These are phyloP conservation scores for Laticauda laticaudata DNA, from an alignment of 2,113 vertebrate species.

Conservation along the genomic window DNA sequence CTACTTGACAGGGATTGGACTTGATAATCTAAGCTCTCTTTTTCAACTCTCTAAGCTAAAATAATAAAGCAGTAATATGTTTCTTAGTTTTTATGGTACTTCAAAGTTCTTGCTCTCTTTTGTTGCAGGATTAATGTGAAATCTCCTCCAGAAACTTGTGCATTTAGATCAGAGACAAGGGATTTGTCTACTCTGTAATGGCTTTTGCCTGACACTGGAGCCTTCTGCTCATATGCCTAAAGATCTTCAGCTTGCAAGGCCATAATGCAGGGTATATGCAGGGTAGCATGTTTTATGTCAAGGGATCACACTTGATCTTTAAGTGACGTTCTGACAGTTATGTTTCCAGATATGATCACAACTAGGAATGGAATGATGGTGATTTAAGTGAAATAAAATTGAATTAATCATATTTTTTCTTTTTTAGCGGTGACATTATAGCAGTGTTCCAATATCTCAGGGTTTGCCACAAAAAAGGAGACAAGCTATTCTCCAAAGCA, in stretches of 20 bases:
- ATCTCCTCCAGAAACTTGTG: not conserved
- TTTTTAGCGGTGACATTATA: too few relatives aligned
- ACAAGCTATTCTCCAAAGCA: too few relatives aligned
- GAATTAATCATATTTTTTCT: not conserved
- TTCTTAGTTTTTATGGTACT: not conserved
- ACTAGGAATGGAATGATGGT: not conserved
- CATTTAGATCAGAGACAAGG: not conserved
- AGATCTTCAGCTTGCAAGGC: not conserved
- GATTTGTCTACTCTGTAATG: not conserved
- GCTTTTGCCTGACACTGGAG: not conserved
- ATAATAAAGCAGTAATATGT: not conserved
- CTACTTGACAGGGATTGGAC: not conserved
- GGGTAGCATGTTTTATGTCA: not conserved
- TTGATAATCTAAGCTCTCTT: not conserved
- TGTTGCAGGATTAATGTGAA: not conserved
- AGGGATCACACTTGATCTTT: not conserved
- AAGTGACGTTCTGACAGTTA: not conserved
- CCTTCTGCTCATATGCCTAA: not conserved
- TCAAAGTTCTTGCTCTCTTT: not conserved
- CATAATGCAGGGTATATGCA: not conserved
- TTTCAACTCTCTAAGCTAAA: not conserved
- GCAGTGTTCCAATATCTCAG: too few relatives aligned
- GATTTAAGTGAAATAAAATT: not conserved
- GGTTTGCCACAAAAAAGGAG: too few relatives aligned
- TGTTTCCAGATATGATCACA: not conserved